Percentiles rank a stretch among this genome's conserved stretches.
Conservation (phyloP, 2,797 vertebrate species). For the Arremon brunneinucha region DNA sequence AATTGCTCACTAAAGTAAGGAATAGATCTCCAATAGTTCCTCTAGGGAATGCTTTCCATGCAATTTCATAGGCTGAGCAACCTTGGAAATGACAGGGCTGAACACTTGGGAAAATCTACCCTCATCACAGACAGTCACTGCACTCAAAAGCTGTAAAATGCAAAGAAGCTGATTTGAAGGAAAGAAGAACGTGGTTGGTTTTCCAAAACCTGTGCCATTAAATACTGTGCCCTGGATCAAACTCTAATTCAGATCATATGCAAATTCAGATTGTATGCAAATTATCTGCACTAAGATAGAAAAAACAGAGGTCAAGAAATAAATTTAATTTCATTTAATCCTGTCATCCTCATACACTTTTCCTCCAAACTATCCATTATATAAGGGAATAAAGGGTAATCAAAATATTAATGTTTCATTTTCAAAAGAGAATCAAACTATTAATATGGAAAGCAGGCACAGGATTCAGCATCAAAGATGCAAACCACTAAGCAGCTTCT, state of each 20-base stretch:
- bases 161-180: not conserved
- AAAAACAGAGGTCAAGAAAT: not conserved
- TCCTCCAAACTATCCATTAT: not conserved
- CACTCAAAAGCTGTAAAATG: not conserved
- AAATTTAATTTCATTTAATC: not conserved
- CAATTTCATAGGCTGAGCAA: not conserved
- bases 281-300: not conserved
- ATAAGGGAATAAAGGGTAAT: not conserved
- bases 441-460: not conserved
- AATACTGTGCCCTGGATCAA: not conserved
- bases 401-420: not conserved
- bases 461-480: not conserved
- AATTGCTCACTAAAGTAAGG: not conserved
- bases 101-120: not conserved
- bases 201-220: not conserved
- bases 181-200: not conserved
- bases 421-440: not conserved
- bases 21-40: not conserved
- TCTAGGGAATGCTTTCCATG: not conserved
- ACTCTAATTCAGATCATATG: not conserved
- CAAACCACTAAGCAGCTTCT: not conserved
- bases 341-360: not conserved
- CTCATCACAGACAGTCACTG: not conserved
- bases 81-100: not conserved
- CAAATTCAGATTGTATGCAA: not conserved